Evolutionary conservation across 1,140 invertebrate species (phyloP).

Genomic region (Meloidogyne exigua): DNA sequence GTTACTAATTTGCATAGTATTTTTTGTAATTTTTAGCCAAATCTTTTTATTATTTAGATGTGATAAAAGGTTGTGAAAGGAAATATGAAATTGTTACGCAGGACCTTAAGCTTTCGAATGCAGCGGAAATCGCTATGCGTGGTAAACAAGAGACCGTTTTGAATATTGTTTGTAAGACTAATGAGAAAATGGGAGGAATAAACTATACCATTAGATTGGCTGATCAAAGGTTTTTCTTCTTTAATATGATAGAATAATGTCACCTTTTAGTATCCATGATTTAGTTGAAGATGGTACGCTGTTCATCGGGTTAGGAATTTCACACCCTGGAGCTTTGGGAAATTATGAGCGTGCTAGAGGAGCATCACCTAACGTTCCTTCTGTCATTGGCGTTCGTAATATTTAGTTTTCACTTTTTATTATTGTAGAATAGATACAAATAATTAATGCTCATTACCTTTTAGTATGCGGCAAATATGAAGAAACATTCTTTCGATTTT

Average conservation of each 20-base stretch:
- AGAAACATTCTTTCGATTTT: constrained; percentile 41
- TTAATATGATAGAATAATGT: constrained; percentile 2
- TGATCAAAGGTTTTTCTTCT: constrained; percentile 10
- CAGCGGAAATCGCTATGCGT: constrained; percentile 29
- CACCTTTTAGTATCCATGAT: constrained; percentile 15
- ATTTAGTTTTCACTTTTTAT: too few species aligned
- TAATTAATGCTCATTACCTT: constrained; percentile 9
- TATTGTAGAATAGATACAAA: too few species aligned
- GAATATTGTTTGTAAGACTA: constrained; percentile 38
- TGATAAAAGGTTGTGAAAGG: constrained; percentile 38
- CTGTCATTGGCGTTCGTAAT: constrained; percentile 27
- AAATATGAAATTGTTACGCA: constrained; percentile 38
- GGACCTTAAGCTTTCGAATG: constrained; percentile 35
- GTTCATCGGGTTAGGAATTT: constrained; percentile 41
- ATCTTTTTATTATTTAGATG: constrained; percentile 9
- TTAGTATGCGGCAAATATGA: constrained; percentile 39
- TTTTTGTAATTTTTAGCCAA: background rate
- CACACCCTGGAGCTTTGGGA: constrained; percentile 38
- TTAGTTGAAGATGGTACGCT: constrained; percentile 35
- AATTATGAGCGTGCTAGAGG: constrained; percentile 34
- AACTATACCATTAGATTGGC: constrained; percentile 27
- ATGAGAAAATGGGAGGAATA: constrained; percentile 38
- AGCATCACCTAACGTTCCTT: constrained; percentile 25
- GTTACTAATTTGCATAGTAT: constrained; percentile 34
- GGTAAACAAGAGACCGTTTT: constrained; percentile 33